phyloP scores from a whole-genome alignment of 1,140 invertebrate species.

The Grapholita molesta region DNA sequence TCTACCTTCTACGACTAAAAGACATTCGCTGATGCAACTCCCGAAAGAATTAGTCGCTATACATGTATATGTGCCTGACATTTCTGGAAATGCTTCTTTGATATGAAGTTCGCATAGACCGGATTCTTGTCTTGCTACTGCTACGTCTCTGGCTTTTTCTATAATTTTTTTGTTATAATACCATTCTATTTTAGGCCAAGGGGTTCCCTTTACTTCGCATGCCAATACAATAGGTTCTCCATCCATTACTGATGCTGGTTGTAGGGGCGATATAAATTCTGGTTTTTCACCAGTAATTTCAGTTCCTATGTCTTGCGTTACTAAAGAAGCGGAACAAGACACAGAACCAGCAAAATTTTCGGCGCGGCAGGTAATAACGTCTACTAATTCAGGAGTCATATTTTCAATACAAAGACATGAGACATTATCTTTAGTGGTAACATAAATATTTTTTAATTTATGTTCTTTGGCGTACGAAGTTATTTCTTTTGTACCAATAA shows the following conservation, averaged over 20 bases:
- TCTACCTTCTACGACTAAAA: constrained; percentile 90
- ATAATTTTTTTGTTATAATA: constrained; percentile 86
- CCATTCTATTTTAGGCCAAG: constrained; percentile 90
- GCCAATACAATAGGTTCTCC: constrained; percentile 91
- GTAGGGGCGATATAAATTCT: constrained; percentile 84
- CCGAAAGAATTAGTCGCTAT: constrained; percentile 91
- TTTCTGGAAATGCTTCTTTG: constrained; percentile 96
- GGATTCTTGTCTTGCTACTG: constrained; percentile 85
- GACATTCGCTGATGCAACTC: constrained; percentile 88
- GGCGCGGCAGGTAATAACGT: constrained; percentile 91
- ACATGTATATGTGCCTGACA: constrained; percentile 93
- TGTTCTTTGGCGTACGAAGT: constrained; percentile 64
- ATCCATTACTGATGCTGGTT: constrained; percentile 92
- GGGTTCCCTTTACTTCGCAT: constrained; percentile 88
- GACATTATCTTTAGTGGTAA: constrained; percentile 87
- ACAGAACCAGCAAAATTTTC: constrained; percentile 93
- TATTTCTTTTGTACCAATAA: constrained; percentile 83
- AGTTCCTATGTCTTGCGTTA: constrained; percentile 82
- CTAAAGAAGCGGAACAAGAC: constrained; percentile 88
- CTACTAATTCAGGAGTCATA: constrained; percentile 84
- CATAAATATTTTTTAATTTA: constrained; percentile 82
- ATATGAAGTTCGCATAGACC: constrained; percentile 92
- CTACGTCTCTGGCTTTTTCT: constrained; percentile 88
- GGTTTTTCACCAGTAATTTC: constrained; percentile 82
- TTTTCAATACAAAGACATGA: constrained; percentile 90